phyloP scores from a whole-genome alignment of 2,888 invertebrate species.

The Arrhopalites spinosus region DNA sequence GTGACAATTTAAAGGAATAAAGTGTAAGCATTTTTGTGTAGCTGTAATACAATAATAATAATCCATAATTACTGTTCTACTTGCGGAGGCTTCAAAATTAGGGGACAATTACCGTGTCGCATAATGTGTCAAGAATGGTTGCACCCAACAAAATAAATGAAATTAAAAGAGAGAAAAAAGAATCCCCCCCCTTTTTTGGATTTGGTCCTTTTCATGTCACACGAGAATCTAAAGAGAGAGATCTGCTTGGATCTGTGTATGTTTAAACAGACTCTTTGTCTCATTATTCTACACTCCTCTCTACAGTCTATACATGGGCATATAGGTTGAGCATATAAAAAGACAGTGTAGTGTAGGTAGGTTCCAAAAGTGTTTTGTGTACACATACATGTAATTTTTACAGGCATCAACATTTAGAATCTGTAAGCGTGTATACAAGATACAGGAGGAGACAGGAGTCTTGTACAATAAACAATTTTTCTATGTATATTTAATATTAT shows the following conservation, averaged over 20 bases:
- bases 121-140: constrained; percentile 25
- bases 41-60: constrained; percentile 14
- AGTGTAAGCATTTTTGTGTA: not conserved
- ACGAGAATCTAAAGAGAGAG: not conserved
- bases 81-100: constrained; percentile 1
- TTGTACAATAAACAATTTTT: no score
- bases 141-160: constrained; percentile 26
- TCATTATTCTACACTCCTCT: not conserved
- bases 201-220: no score
- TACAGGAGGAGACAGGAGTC: no score
- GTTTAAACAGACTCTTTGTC: not conserved
- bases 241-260: not conserved
- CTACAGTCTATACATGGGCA: not conserved
- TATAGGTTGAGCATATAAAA: not conserved
- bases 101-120: constrained; percentile 14
- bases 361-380: not conserved
- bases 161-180: not conserved
- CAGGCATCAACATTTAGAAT: not conserved
- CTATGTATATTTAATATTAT: no score
- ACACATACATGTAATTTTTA: not conserved
- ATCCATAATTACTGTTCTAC: constrained; percentile 18
- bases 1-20: not conserved
- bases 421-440: not conserved
- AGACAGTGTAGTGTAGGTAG: not conserved
- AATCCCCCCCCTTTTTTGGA: constrained; percentile 13